Percentiles rank a stretch among this genome's conserved stretches.
phyloP scores from a whole-genome alignment of 2,797 vertebrate species.

The Ibycter americanus region DNA sequence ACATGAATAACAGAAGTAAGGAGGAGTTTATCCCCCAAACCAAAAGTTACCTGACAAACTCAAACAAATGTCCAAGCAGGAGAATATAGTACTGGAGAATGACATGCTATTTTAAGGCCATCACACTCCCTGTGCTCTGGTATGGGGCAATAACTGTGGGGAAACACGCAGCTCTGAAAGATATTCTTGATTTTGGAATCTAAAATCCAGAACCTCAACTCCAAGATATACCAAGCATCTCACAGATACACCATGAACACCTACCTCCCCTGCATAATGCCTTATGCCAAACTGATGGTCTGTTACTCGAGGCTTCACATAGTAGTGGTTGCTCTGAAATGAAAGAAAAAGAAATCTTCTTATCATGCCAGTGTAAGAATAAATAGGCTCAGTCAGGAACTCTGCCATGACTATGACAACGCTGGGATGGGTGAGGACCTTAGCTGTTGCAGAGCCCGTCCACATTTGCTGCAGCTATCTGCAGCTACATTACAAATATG shows the following conservation, averaged over 20 bases:
- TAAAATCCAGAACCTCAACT: not conserved
- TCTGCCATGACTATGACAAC: conserved; percentile 3
- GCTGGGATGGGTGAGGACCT: conserved; percentile 13
- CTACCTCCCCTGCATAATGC: conserved; percentile 94
- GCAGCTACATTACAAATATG: not conserved
- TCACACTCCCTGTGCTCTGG: not conserved
- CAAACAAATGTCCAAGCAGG: not conserved
- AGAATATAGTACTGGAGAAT: not conserved
- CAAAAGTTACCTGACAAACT: not conserved
- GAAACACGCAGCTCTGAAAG: not conserved
- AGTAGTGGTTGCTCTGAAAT: conserved; percentile 87
- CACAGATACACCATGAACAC: not conserved
- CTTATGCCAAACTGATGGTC: conserved; percentile 94
- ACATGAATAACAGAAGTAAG: not conserved
- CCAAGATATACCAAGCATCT: not conserved
- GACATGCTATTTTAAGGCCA: not conserved
- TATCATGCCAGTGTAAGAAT: not conserved
- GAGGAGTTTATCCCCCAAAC: not conserved
- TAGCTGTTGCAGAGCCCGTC: conserved; percentile 12
- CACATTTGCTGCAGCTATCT: not conserved
- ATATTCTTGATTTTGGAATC: not conserved
- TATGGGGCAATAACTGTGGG: not conserved
- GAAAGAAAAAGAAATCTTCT: not conserved
- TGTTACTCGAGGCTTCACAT: conserved; percentile 90
- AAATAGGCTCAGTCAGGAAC: not conserved